Evolutionary conservation across 1,140 invertebrate species (phyloP).

Genomic region (Tetragonula clypearis): DNA sequence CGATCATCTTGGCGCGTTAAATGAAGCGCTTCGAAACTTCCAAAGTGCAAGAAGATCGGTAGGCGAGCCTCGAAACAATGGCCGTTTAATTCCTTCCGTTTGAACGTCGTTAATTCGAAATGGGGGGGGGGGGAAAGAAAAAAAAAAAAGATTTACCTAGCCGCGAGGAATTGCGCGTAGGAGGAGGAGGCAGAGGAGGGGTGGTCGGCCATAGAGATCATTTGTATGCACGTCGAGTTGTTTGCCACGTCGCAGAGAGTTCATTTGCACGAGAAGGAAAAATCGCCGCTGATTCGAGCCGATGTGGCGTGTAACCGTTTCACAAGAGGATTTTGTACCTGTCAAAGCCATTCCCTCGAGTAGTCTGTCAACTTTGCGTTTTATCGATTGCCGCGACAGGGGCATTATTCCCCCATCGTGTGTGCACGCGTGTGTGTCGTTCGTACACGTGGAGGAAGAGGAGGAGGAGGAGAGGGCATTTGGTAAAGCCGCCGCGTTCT

Average conservation of each 20-base stretch:
- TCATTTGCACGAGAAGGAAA: slow-evolving; percentile 13
- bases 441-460: no score
- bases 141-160: background rate
- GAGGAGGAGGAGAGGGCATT: background rate
- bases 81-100: no score
- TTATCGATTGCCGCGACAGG: slow-evolving; percentile 27
- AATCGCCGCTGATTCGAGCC: slow-evolving; percentile 3
- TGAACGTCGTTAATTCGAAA: background rate
- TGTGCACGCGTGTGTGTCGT: background rate
- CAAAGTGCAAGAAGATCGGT: no score
- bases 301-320: slow-evolving; percentile 14
- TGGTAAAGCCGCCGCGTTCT: background rate
- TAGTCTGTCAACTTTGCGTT: slow-evolving; percentile 31
- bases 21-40: background rate
- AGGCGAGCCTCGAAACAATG: no score
- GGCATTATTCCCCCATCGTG: slow-evolving; percentile 20
- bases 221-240: background rate
- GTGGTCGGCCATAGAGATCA: background rate
- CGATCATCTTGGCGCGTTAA: no score
- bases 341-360: slow-evolving; percentile 27
- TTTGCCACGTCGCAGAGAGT: background rate
- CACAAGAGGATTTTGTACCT: slow-evolving; percentile 32
- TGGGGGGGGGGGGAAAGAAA: no score
- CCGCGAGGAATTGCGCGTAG: no score
- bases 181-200: no score